Conservation (phyloP, 2,888 invertebrate genomes). For the Standfussiana lucernea region DNA sequence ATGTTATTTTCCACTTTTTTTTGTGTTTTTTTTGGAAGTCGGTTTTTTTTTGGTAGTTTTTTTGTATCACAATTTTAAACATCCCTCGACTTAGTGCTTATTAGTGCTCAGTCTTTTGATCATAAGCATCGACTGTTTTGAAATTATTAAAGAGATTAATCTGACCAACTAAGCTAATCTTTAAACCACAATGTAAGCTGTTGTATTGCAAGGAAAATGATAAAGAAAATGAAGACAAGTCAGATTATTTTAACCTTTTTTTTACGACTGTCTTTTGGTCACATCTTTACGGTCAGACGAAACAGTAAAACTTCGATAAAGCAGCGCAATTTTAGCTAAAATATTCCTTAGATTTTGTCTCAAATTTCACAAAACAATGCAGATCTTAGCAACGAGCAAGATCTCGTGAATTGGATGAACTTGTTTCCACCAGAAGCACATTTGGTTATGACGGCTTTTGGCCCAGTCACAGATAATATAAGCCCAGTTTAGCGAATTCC, state of each 20-base stretch:
- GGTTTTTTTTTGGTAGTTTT: no score
- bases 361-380: constrained; percentile 35
- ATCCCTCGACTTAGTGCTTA: neutral
- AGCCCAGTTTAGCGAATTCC: constrained; percentile 47
- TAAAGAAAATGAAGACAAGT: neutral
- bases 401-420: constrained; percentile 49
- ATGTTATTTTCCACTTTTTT: no score
- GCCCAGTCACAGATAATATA: no score
- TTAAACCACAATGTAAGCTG: neutral
- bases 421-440: constrained; percentile 49
- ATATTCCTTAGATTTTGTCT: constrained; percentile 8
- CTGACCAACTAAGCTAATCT: neutral
- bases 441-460: constrained; percentile 61
- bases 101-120: neutral
- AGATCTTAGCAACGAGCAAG: constrained; percentile 35
- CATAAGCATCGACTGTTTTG: neutral
- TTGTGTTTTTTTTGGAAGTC: no score
- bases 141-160: neutral
- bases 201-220: neutral
- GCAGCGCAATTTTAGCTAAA: neutral
- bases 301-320: neutral
- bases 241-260: neutral
- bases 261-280: constrained; percentile 19
- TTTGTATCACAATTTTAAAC: neutral
- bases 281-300: constrained; percentile 6